Evolutionary conservation across 30 jellyfish, hydroid and myxozoan genomes (phyloP).

Genomic region (Hydra vulgaris): DNA sequence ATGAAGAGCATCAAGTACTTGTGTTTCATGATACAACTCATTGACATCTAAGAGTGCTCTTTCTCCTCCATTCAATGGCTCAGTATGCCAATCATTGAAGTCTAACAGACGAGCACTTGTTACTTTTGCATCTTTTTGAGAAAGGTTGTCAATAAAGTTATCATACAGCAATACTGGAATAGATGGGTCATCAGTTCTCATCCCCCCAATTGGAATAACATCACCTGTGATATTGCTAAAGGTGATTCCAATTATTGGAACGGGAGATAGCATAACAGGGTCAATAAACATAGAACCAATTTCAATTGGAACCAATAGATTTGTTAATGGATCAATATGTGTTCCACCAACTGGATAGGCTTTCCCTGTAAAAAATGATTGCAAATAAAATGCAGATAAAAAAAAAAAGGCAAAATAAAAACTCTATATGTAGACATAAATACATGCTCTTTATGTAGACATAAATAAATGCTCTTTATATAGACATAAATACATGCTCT

Average conservation of each 20-base stretch:
- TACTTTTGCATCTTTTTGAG: constrained; percentile 57
- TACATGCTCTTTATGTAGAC: no score
- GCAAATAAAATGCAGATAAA: no score
- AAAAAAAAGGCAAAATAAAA: no score
- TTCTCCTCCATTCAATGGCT: constrained; percentile 68
- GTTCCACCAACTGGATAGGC: constrained; percentile 96
- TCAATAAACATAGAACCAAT: constrained; percentile 63
- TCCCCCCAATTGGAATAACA: constrained; percentile 89
- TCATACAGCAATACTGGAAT: constrained; percentile 68
- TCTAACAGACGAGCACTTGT: constrained; percentile 74
- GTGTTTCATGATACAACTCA: constrained; percentile 75
- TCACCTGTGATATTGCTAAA: constrained; percentile 58
- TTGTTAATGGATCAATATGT: constrained; percentile 68
- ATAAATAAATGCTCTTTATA: no score
- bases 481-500: no score
- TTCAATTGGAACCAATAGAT: constrained; percentile 71
- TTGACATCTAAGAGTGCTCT: constrained; percentile 82
- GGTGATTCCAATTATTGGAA: constrained; percentile 65
- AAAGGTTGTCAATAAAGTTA: constrained; percentile 43
- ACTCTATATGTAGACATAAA: no score
- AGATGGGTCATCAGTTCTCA: constrained; percentile 45
- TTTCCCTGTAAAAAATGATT: constrained; percentile 38
- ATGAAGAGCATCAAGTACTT: constrained; percentile 54
- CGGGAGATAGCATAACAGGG: constrained; percentile 28
- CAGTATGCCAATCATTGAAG: constrained; percentile 28